Conservation (phyloP, 2,797 vertebrate genomes). For the Apodemus agrarius region DNA sequence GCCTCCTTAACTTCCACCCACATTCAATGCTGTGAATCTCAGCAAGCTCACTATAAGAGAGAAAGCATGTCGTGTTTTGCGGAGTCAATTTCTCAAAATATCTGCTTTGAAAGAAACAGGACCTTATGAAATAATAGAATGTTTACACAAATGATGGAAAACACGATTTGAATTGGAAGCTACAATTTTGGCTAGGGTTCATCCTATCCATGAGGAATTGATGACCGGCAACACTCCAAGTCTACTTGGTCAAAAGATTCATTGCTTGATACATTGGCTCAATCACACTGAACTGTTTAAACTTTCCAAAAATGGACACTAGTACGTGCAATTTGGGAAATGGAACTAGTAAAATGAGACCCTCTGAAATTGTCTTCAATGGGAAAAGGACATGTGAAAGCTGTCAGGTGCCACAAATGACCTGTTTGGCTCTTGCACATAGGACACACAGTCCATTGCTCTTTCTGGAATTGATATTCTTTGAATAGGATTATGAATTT, state of each 20-base stretch:
- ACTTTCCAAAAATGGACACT: neutral
- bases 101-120: neutral
- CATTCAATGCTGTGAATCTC: neutral
- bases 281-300: neutral
- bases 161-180: neutral
- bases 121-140: neutral
- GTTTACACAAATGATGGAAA: constrained; percentile 19
- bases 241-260: neutral
- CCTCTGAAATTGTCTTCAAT: neutral
- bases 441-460: neutral
- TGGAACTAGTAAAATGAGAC: neutral
- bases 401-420: neutral
- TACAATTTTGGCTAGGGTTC: neutral
- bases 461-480: neutral
- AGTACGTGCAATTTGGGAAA: constrained; percentile 25
- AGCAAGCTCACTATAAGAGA: neutral
- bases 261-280: neutral
- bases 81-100: neutral
- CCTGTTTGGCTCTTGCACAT: neutral
- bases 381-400: neutral
- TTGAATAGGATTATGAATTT: neutral
- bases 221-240: neutral
- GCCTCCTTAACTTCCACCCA: neutral
- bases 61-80: neutral
- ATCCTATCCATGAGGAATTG: neutral